These are phyloP conservation scores for Parauchenoglanis ngamensis DNA, from an alignment of 2,797 vertebrate genomes.

Conservation along the genomic window DNA sequence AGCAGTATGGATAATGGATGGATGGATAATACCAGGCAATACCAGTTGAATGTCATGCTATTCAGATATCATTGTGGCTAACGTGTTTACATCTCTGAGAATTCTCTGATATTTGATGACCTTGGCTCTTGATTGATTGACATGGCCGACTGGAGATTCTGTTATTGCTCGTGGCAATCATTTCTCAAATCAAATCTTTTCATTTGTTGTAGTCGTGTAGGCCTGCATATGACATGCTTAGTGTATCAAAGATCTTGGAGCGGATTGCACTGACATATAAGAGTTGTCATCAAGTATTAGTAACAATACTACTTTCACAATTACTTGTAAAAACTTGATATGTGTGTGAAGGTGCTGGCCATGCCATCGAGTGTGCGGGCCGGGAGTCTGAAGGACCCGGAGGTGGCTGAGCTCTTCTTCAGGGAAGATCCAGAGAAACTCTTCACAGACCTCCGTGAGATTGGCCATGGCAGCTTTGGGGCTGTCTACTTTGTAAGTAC, in stretches of 20 bases:
- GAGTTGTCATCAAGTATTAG: background rate
- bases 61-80: background rate
- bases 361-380: constrained; percentile 93
- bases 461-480: constrained; percentile 93
- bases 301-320: background rate
- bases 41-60: background rate
- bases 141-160: background rate
- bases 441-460: constrained; percentile 91
- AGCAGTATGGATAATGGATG: too few species aligned
- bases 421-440: constrained; percentile 94
- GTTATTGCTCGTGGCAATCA: background rate
- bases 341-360: constrained; percentile 75
- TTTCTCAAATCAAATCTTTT: background rate
- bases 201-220: background rate
- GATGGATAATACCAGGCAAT: too few species aligned
- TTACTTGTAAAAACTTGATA: background rate
- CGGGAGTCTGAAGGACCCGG: constrained; percentile 94
- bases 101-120: background rate
- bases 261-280: background rate
- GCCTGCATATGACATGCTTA: background rate
- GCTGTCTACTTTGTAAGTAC: constrained; percentile 91
- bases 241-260: background rate
- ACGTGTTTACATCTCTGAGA: background rate
- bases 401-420: constrained; percentile 93
- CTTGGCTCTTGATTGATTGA: background rate